Conservation (phyloP, 2,888 invertebrate genomes). For the Leuctra nigra region DNA sequence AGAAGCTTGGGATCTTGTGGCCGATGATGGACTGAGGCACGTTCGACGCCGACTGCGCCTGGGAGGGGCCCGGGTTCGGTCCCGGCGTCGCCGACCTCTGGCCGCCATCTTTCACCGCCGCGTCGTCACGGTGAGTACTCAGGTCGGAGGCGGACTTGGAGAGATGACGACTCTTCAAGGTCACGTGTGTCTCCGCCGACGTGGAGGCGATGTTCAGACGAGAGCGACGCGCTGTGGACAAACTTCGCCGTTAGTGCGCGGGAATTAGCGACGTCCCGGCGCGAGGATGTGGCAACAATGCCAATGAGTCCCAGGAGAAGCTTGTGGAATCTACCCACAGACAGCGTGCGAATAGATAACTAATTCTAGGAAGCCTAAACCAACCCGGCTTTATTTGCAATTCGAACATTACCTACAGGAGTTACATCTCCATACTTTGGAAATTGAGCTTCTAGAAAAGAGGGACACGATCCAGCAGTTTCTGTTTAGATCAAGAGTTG, state of each 20-base stretch:
- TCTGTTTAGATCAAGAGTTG: no score
- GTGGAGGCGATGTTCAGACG: slow-evolving; percentile 32
- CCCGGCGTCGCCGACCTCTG: slow-evolving; percentile 16
- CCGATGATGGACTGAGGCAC: slow-evolving; percentile 59
- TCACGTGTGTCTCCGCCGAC: slow-evolving; percentile 9
- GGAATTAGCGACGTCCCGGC: not conserved
- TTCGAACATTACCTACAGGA: no score
- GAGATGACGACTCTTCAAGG: slow-evolving; percentile 48
- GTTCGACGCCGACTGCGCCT: slow-evolving; percentile 29
- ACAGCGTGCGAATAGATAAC: no score
- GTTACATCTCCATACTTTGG: no score
- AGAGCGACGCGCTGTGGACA: slow-evolving; percentile 30
- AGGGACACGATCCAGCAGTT: no score
- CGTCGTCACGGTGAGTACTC: slow-evolving; percentile 37
- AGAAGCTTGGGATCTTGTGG: slow-evolving; percentile 76
- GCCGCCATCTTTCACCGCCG: slow-evolving; percentile 12
- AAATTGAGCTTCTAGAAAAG: no score
- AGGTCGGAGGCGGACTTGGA: slow-evolving; percentile 79
- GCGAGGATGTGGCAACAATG: no score
- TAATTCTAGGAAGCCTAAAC: no score
- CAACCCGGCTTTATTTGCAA: no score
- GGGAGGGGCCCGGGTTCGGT: slow-evolving; percentile 22
- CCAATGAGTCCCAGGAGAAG: no score
- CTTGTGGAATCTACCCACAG: no score
- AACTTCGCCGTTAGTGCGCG: not conserved